Evolutionary conservation across 37 sponge, comb jelly and placozoan species (phyloP).

Genomic region (Dysidea cf. avara): DNA sequence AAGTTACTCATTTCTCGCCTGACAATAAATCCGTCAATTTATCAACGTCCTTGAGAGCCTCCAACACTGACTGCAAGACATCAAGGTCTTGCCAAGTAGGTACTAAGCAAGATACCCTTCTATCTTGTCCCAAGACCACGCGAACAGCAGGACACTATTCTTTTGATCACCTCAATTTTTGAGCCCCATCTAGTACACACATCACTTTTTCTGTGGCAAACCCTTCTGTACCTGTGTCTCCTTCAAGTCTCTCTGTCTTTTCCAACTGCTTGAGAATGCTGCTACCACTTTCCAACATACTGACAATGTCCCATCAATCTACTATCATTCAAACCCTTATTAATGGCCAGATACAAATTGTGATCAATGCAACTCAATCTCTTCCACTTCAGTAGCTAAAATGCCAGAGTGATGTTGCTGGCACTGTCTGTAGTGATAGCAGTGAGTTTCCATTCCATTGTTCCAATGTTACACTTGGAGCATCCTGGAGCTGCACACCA

Average conservation of each 20-base stretch:
- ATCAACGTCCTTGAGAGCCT: neutral
- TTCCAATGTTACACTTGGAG: neutral
- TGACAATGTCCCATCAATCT: neutral
- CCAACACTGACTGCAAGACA: no score
- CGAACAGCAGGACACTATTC: neutral
- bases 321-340: conserved; percentile 18
- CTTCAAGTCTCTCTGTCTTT: conserved; percentile 18
- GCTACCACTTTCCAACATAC: conserved; percentile 14
- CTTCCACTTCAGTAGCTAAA: no score
- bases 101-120: no score
- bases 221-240: no score
- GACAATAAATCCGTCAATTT: conserved; percentile 30
- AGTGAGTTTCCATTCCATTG: conserved; percentile 1
- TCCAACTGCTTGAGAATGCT: conserved; percentile 13
- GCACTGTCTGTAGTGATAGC: conserved; percentile 24
- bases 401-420: conserved; percentile 3
- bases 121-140: no score
- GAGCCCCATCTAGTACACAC: no score
- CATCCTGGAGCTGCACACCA: conserved; percentile 7
- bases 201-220: no score
- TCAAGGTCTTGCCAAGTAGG: no score
- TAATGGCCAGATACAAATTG: conserved; percentile 8
- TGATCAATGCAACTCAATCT: conserved; percentile 26
- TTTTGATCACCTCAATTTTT: conserved; percentile 5
- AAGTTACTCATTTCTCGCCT: no score